These are phyloP conservation scores for Monoplex corrugatus DNA, from an alignment of 2,888 invertebrate genomes.

Conservation along the genomic window DNA sequence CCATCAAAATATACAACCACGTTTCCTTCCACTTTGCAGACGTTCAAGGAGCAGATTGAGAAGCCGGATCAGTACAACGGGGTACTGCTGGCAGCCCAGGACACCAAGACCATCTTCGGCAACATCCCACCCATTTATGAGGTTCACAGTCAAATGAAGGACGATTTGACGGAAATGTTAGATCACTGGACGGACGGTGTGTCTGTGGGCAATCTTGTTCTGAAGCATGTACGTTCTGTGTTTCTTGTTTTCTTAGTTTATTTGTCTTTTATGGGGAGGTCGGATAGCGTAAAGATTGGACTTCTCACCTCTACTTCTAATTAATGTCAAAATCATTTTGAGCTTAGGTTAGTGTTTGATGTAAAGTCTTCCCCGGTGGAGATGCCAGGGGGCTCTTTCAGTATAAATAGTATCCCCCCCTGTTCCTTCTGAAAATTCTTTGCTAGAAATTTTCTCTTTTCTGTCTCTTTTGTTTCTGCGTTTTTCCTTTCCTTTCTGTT, in stretches of 20 bases:
- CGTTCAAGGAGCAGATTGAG: slow-evolving; percentile 96
- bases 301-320: background rate
- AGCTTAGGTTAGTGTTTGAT: too few species aligned
- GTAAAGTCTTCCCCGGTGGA: too few species aligned
- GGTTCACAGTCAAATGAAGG: slow-evolving; percentile 90
- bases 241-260: slow-evolving; percentile 10
- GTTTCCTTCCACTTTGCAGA: slow-evolving; percentile 85
- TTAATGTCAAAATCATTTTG: background rate
- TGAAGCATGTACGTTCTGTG: slow-evolving; percentile 85
- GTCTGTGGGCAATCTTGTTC: slow-evolving; percentile 92
- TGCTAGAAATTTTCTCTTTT: too few species aligned
- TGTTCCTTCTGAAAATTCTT: too few species aligned
- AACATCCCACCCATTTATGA: slow-evolving; percentile 97
- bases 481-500: too few species aligned
- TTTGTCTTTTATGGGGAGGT: too few species aligned
- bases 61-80: slow-evolving; percentile 90
- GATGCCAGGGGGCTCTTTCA: too few species aligned
- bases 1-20: too few species aligned
- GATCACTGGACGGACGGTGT: slow-evolving; percentile 94
- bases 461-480: too few species aligned
- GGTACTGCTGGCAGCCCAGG: slow-evolving; percentile 85
- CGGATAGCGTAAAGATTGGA: too few species aligned
- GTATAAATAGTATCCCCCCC: too few species aligned
- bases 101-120: slow-evolving; percentile 96
- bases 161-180: slow-evolving; percentile 85